Evolutionary conservation across 2,888 invertebrate genomes (phyloP), one percentile per base, ranked within the genome.

Genomic region (Clostera curtula): DNA sequence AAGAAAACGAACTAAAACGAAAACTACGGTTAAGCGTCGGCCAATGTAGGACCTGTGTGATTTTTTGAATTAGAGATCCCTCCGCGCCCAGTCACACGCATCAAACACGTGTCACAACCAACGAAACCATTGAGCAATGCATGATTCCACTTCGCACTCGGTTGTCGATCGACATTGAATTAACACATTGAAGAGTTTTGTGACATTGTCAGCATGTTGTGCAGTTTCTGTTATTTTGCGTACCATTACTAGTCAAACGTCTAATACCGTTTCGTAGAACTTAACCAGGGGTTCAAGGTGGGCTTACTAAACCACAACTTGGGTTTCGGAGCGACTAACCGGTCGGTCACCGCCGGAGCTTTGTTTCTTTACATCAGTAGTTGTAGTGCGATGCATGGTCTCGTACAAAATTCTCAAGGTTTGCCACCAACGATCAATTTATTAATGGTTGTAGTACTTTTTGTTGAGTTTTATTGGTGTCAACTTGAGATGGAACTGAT

Each of bases 131-230:
- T 5, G 10, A 18, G 3, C 6, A 17, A 3, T 6, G 3, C 9
- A 5, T 10, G 6, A n/a, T 18, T 19, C n/a, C 11, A 12, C 32
- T 31, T 49, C 56, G 53, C 57, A 32, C 28, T 39, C 63, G 69
- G 61, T 60, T 52, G 60, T 69, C 66, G 57, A 51, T 56, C 49
- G 53, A 26, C 36, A 31, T 43, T 50, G 34, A 49, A 40, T 54
- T 63, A 61, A 65, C 66, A 63, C 62, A 51, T 52, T 57, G 32
- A 54, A 35, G 42, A 52, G 49, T 63, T 52, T 49, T 59, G 51
- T 60, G 53, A 47, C 49, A 31, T 40, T 51, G 45, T 44, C 48
- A 62, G 74, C 74, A 74, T 74, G 74, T 51, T 67, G 58, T 62
- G 55, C 61, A 44, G 49, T 53, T 38, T 60, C 46, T 52, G 29